These are phyloP conservation scores for Aleiodes leptofemur DNA, from an alignment of 2,888 invertebrate species.

Conservation along the genomic window DNA sequence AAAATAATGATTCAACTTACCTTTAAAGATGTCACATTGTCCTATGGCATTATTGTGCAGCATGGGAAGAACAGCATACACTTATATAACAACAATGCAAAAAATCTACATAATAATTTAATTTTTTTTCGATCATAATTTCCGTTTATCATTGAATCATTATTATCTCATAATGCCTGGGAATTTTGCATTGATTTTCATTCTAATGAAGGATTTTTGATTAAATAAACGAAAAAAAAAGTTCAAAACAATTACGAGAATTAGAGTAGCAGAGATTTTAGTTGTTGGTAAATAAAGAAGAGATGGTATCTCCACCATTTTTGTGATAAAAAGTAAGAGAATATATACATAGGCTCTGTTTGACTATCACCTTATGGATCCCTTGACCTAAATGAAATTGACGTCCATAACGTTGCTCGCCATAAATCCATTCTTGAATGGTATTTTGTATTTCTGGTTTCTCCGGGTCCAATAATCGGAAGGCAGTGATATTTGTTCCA, in stretches of 20 bases:
- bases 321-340: background rate
- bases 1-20: slow-evolving; percentile 11
- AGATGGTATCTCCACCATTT: too few relatives aligned
- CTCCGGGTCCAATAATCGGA: slow-evolving; percentile 91
- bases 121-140: slow-evolving; percentile 11
- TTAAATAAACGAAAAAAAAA: too few relatives aligned
- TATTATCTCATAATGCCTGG: too few relatives aligned
- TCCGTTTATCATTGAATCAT: too few relatives aligned
- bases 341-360: too few relatives aligned
- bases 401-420: slow-evolving; percentile 82
- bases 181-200: too few relatives aligned
- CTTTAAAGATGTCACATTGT: slow-evolving; percentile 36
- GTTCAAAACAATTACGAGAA: too few relatives aligned
- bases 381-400: slow-evolving; percentile 80
- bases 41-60: slow-evolving; percentile 16
- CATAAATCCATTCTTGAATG: slow-evolving; percentile 87
- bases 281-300: too few relatives aligned
- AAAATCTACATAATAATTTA: background rate
- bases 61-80: background rate
- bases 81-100: background rate
- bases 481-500: slow-evolving; percentile 96
- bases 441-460: slow-evolving; percentile 87
- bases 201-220: too few relatives aligned
- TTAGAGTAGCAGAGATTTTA: too few relatives aligned
- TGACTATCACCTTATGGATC: slow-evolving; percentile 77